These are phyloP conservation scores for Chanos chanos DNA, from an alignment of 2,797 vertebrate species.

Conservation along the genomic window DNA sequence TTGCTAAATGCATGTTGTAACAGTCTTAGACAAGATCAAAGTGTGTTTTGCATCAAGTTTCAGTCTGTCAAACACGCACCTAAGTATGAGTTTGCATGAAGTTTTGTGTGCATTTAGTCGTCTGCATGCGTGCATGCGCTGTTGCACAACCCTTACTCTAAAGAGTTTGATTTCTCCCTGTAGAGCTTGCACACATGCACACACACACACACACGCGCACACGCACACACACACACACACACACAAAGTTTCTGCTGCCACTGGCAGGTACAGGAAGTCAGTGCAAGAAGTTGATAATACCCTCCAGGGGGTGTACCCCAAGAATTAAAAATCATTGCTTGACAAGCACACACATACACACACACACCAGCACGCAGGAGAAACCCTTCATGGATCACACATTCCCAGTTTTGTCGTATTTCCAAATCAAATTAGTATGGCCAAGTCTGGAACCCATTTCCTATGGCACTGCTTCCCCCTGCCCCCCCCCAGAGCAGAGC, in stretches of 20 bases:
- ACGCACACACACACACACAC: neutral
- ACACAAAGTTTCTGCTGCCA: neutral
- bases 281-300: conserved; percentile 31
- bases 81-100: neutral
- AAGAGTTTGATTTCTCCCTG: neutral
- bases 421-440: conserved; percentile 39
- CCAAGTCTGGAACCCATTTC: conserved; percentile 47
- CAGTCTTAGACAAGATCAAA: no score
- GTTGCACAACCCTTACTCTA: conserved; percentile 9
- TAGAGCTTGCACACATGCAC: conserved; percentile 16
- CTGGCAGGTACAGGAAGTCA: no score
- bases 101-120: conserved; percentile 9
- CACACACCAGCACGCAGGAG: neutral
- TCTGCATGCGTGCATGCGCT: conserved; percentile 1
- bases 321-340: no score
- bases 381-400: conserved; percentile 15
- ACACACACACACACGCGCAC: neutral
- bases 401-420: conserved; percentile 33
- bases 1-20: no score
- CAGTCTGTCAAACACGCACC: no score
- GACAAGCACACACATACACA: neutral
- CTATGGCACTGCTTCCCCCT: conserved; percentile 11
- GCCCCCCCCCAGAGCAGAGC: neutral
- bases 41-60: no score
- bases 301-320: conserved; percentile 26